phyloP scores from a whole-genome alignment of 2,888 invertebrate species.

The Portevinia maculata region DNA sequence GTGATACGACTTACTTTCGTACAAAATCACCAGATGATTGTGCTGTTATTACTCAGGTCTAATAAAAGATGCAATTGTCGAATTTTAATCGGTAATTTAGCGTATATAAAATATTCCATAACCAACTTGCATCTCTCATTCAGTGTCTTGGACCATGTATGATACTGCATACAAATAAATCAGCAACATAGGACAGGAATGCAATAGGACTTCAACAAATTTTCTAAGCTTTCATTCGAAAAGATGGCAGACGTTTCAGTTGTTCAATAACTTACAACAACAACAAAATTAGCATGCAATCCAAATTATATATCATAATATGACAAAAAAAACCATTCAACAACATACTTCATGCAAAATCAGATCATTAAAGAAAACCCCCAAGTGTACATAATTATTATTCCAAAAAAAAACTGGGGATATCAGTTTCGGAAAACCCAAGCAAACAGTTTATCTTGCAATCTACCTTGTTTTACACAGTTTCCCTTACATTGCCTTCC shows the following conservation, averaged over 20 bases:
- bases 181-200: too few species aligned
- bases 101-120: too few species aligned
- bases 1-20: too few species aligned
- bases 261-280: conserved; percentile 3
- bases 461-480: conserved; percentile 18
- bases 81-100: too few species aligned
- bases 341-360: conserved; percentile 43
- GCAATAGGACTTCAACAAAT: too few species aligned
- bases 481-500: conserved; percentile 42
- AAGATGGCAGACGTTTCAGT: background rate
- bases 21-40: too few species aligned
- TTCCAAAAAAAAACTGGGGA: background rate
- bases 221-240: background rate
- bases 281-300: conserved; percentile 37
- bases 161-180: too few species aligned
- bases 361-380: conserved; percentile 52
- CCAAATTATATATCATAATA: conserved; percentile 35
- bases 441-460: conserved; percentile 36
- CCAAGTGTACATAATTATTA: conserved; percentile 54
- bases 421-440: conserved; percentile 31
- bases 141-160: too few species aligned
- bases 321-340: conserved; percentile 5
- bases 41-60: too few species aligned
- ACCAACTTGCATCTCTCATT: too few species aligned
- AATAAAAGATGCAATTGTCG: too few species aligned